Base-by-base conservation (phyloP, 2,888 invertebrate species). In the Eilema depressum region DNA sequence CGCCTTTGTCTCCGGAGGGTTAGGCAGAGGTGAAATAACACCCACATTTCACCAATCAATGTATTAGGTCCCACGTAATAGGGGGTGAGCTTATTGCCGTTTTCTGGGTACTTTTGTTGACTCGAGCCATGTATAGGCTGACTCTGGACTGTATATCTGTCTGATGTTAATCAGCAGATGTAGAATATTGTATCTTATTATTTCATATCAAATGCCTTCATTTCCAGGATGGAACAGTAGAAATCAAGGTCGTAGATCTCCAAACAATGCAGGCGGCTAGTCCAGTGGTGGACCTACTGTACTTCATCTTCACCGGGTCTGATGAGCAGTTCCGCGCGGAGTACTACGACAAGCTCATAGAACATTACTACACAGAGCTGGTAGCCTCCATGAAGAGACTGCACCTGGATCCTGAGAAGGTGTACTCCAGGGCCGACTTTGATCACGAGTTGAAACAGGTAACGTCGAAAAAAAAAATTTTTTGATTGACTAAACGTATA, bases 251-350 rank as follows among this genome's bases (percentile, higher is more conserved):
- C 0, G 81, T 92, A 23, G 92, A 93, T 77, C 90, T 87, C 71
- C 92, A 93, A 77, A 88, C 90, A 0, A 67, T 92, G 11, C 86
- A 87, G 67, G 80, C 83, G 1, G 88, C 88, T 7, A 82, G 86
- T 37, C 86, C 86, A 0, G 77, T 86, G 8, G 70, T 81, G 0
- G 92, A 93, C 75, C 84, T 93, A 20, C 68, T 91, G 25, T 91
- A 91, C 84, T 88, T 92, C 74, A 85, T 92, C 59, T 86, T 88
- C 77, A 76, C 87, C 10, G 88, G 91, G 33, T 85, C 91, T 0
- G 92, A 91, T 74, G 85, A 85, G 57, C 73, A 84, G 71, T 91
- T 93, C 85, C 80, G 92, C 0, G 79, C 74, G n/a, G 62, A 81
- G 17, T 70, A 88, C 79, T 85, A 82, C 76, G 65, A 78, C 2